Evolutionary conservation across 2,888 invertebrate genomes (phyloP), one percentile per base, ranked within the genome.

Genomic region (Epiblema foenella): DNA sequence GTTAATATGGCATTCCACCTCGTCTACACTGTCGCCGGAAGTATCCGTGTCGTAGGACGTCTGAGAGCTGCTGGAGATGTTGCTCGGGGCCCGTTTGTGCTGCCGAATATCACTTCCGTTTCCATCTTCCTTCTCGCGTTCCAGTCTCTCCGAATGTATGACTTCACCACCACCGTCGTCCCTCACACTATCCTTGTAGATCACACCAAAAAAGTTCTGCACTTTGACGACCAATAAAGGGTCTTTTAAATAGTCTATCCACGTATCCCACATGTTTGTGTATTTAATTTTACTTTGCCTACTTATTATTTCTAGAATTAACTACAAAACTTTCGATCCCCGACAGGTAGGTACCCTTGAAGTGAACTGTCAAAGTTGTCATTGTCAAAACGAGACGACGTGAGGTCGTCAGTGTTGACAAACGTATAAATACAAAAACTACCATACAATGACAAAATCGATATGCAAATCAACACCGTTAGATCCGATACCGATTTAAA

Each of bases 131-230:
- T 76, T 78, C 69, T 83, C 76, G 64, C 77, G 79, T 24, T 86
- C 83, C 51, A 83, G 78, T 74, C 84, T 84, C 72, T 88, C 86
- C 9, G 89, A 85, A 79, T 88, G 81, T 73, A 88, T 59, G 65
- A 89, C 83, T 79, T 86, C 82, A 51, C 81, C 74, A 69, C 18
- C 83, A 68, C 82, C 77, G 75, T 88, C 86, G 72, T 80, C 79
- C 67, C 77, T 79, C 51, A 77, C 79, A 76, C 79, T 82, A 78
- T 79, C 89, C 78, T 89, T 87, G 80, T 94, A 94, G 76, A 93
- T 92, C 33, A 98, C 95, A 72, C 97, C 98, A 86, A 97, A 98
- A 86, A 95, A 96, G 79, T 95, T 93, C 87, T 98, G 98, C 80
- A 98, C 95, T 85, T 95, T 94, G 24, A 96, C 95, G 29, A 98